Evolutionary conservation across 2,888 invertebrate species (phyloP), one percentile per base, ranked within the genome.

Genomic region (Scaeva pyrastri): DNA sequence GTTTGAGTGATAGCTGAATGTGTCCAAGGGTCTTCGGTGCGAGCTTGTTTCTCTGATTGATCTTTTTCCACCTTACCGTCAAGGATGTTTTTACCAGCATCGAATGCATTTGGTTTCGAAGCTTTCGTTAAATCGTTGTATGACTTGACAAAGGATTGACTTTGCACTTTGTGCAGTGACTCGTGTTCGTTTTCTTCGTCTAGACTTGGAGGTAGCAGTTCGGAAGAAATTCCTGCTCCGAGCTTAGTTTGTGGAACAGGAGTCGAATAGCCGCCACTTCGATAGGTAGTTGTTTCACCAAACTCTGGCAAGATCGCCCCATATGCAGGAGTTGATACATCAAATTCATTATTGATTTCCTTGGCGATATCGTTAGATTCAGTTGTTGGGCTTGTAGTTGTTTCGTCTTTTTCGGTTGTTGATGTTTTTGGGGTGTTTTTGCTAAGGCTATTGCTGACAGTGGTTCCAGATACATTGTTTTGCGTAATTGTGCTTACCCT

Each of bases 91-190:
- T 36, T 52, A 23, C 74, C 79, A 48, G 26, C 48, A 31, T 56
- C 71, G 81, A 62, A 74, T 77, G 64, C 58, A 50, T 70, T 78
- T 39, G 64, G 31, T 41, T 85, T 78, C 43, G 88, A 82, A 68
- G 87, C 76, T 87, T 89, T 89, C 16, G 88, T 31, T 19, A 84
- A 31, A 56, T 84, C 88, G 75, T 94, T 94, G 88, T 94, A 94
- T 39, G 94, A 94, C 2, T 94, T 93, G 23, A 95, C 93, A 88
- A 96, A 95, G 0, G 95, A 95, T 89, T 96, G 95, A 56, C 95
- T 95, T 88, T 96, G 95, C 26, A 95, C 95, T 84, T 95, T 94
- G 91, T 95, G 95, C 50, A 96, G 91, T 90, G 95, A 94, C 90
- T 95, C 95, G 89, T 95, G 95, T 52, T 94, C 94, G 85, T 95